These are phyloP conservation scores for Drosophila teissieri DNA, from an alignment of 1,140 invertebrate species.

Conservation along the genomic window DNA sequence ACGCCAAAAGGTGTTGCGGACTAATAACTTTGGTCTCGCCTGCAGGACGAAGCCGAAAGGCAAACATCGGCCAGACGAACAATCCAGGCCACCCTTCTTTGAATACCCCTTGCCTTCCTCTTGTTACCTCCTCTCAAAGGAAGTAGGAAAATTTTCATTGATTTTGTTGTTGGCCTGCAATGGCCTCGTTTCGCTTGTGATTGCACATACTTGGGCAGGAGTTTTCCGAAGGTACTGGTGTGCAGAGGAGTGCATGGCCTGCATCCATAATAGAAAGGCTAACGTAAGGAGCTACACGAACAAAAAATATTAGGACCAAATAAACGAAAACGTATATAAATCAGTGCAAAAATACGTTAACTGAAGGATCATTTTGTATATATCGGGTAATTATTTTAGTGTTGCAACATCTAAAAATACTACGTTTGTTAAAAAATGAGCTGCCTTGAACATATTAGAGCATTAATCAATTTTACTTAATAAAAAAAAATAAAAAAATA, in stretches of 20 bases:
- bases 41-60: conserved; percentile 53
- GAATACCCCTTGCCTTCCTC: neutral
- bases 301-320: neutral
- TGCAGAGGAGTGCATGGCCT: conserved; percentile 20
- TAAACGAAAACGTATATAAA: neutral
- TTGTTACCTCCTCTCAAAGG: conserved; percentile 36
- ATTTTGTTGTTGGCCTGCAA: conserved; percentile 69
- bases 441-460: too few relatives aligned
- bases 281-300: conserved; percentile 27
- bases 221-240: neutral
- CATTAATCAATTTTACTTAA: too few relatives aligned
- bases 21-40: conserved; percentile 72
- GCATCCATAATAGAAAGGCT: conserved; percentile 61
- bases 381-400: too few relatives aligned
- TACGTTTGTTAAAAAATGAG: too few relatives aligned
- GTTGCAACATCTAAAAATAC: too few relatives aligned
- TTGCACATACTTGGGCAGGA: conserved; percentile 35
- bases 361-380: too few relatives aligned
- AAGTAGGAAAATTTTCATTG: conserved; percentile 81
- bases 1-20: conserved; percentile 67
- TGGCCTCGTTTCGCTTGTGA: conserved; percentile 65
- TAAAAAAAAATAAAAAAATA: too few relatives aligned
- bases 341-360: too few relatives aligned
- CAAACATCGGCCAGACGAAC: conserved; percentile 53
- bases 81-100: conserved; percentile 22